A percentile compares a stretch with the other conserved stretches of the same genome.
Conservation (phyloP, 2,888 invertebrate species). For the Andrena praecox region DNA sequence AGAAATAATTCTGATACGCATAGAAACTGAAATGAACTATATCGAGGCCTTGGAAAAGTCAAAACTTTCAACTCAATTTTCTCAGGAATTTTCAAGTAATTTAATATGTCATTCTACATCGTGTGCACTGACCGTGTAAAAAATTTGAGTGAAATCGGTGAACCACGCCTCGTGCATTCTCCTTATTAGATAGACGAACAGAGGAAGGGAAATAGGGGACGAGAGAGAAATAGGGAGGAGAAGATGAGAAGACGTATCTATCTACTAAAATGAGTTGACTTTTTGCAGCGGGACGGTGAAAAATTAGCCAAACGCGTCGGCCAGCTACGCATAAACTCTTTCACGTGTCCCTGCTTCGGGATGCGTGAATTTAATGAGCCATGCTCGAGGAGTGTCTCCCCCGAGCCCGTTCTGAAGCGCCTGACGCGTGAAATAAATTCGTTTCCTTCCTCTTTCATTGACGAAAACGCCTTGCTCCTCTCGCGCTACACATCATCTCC, state of each 20-base stretch:
- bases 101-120: too few species aligned
- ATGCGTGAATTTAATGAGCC: constrained; percentile 60
- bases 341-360: constrained; percentile 24
- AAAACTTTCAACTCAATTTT: too few species aligned
- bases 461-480: constrained; percentile 25
- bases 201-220: not conserved
- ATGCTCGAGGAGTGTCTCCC: constrained; percentile 43
- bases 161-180: too few species aligned
- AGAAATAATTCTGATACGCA: too few species aligned
- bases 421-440: constrained; percentile 24
- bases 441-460: constrained; percentile 22
- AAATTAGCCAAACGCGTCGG: constrained; percentile 29
- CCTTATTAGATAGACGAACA: not conserved
- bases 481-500: not conserved
- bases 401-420: constrained; percentile 21
- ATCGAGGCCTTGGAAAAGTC: too few species aligned
- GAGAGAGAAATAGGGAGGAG: not conserved
- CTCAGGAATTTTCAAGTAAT: too few species aligned
- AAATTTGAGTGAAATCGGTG: too few species aligned
- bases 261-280: not conserved
- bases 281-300: constrained; percentile 35
- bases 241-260: not conserved
- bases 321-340: constrained; percentile 19
- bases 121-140: too few species aligned
- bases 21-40: too few species aligned